Base-by-base conservation (phyloP, 2,113 vertebrate species). In the Emydocephalus ijimae region DNA sequence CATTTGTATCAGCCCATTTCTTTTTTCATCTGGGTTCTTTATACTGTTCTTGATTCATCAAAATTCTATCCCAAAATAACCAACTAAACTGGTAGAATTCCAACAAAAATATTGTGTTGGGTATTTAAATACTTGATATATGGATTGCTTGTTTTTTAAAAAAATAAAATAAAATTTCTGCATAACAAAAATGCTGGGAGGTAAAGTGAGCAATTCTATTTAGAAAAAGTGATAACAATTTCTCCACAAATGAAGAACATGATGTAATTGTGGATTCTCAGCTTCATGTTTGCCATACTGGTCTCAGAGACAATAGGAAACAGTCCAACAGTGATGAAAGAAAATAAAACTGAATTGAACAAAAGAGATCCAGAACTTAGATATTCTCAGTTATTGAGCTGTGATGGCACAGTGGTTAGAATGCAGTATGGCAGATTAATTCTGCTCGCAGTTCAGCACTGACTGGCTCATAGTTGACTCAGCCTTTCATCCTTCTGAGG, bases 1-100 rank as follows among this genome's bases (percentile, higher is more conserved):
- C 94, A 90, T 86, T 88, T 92, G 0, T 56, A 91, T 89, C 93
- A 93, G 91, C 81, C 57, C 91, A 64, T 26, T 14, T 74, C 94
- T 88, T 93, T 93, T 7, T 95, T 91, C 54, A 93, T 86, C 95
- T 0, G 50, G 29, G 92, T 45, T 96, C 89, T 81, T 96, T 94
- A 91, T 87, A 95, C 91, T 61, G 91, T 56, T 92, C 23, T 94
- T 85, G 92, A 85, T 93, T 93, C 85, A 91, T 69, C 21, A 0
- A 89, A 94, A 93, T 94, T 88, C 92, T 7, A 87, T 52, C 92
- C 94, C 89, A 91, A 88, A 50, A 87, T 88, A 89, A 39, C 34
- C 29, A 23, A 50, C 43, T 56, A 26, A 18, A 6, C 34, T 50
- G 26, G 39, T 54, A 50, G 21, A 55, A 43, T 55, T 14, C 26